Evolutionary conservation across 2,797 vertebrate genomes (phyloP), one percentile per base, ranked within the genome.

Genomic region (Siniperca scherzeri): DNA sequence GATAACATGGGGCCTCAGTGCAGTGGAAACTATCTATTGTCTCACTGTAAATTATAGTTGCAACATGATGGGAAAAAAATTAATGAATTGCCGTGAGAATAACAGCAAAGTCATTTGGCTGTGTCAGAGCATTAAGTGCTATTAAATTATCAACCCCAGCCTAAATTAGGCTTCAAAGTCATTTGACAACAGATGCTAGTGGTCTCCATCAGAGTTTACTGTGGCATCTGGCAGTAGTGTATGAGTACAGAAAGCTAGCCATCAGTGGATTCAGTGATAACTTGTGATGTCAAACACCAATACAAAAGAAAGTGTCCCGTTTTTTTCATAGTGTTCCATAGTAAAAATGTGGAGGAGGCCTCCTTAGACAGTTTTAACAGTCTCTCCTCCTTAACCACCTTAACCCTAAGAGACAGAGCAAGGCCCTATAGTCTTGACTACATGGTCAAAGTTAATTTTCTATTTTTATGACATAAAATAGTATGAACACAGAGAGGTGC

Each of bases 191-290:
- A 91, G 87, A 92, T 86, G 78, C 86, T 76, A 33, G 60, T 60
- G 68, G 69, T 87, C 72, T 75, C 86, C 77, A 89, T 87, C 80
- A 82, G 87, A 89, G 81, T 82, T 85, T 70, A 87, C 84, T 73
- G 87, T 81, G 81, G 70, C 80, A 84, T 91, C 90, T 94, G 93
- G 91, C 93, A 93, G 92, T 92, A 91, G 80, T 88, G 70, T 86
- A 78, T 76, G 80, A 85, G 83, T 77, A 75, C 64, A 70, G 77
- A 82, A 78, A 89, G 85, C 80, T 90, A 86, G 87, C 84, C 67
- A 81, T 81, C 78, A 89, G 82, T 77, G 61, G 50, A 72, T 78
- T 83, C 12, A 73, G 61, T n/a, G 65, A 60, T 77, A 78, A 81
- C 70, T 70, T 74, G 67, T 78, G 72, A 83, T 72, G 74, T 91